Percentiles rank a stretch among this genome's conserved stretches.
phyloP scores from a whole-genome alignment of 2,888 invertebrate genomes.

The Leptopilina myrica region DNA sequence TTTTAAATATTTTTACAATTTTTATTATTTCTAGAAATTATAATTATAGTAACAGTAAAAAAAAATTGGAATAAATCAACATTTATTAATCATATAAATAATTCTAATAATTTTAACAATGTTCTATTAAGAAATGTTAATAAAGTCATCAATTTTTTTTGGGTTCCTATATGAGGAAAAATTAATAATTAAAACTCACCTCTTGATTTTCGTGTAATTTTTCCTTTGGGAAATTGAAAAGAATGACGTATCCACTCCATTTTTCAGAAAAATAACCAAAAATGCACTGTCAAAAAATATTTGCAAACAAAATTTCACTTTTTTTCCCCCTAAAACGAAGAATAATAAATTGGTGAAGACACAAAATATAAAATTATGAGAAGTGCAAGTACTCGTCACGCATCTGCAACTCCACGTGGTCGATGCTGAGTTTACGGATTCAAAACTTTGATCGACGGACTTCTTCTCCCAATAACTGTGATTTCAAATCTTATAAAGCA shows the following conservation, averaged over 20 bases:
- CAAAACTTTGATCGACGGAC: slow-evolving; percentile 18
- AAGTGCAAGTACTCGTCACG: slow-evolving; percentile 7
- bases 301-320: neutral
- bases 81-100: too few relatives aligned
- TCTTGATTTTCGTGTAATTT: neutral
- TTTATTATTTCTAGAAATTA: too few relatives aligned
- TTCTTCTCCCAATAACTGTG: slow-evolving; percentile 15
- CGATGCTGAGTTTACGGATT: neutral
- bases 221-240: neutral
- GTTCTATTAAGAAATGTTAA: too few relatives aligned
- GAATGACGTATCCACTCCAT: slow-evolving; percentile 14
- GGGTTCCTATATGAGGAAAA: too few relatives aligned
- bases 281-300: neutral
- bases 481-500: neutral
- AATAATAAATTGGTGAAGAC: neutral
- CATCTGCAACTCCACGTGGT: slow-evolving; percentile 14
- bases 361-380: neutral
- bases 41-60: too few relatives aligned
- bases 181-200: neutral
- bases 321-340: too few relatives aligned
- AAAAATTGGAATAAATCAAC: too few relatives aligned
- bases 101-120: too few relatives aligned
- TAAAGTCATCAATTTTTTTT: too few relatives aligned
- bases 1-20: too few relatives aligned
- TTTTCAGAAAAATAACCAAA: too few relatives aligned